These are phyloP conservation scores for Diarsia dahlii DNA, from an alignment of 2,888 invertebrate species.

Conservation along the genomic window DNA sequence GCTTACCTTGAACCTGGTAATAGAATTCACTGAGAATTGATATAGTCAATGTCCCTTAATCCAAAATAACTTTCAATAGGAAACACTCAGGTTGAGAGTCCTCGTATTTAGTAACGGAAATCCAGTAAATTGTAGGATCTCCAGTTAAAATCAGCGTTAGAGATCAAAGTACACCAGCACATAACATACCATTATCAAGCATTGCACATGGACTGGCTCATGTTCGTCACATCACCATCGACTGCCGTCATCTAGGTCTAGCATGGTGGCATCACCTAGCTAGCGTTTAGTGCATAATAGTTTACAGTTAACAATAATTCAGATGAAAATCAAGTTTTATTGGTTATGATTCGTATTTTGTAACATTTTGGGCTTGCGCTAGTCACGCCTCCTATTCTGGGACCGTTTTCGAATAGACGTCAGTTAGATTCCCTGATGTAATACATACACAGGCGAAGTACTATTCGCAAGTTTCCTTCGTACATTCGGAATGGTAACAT, in stretches of 20 bases:
- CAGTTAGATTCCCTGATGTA: constrained; percentile 41
- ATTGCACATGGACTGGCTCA: constrained; percentile 89
- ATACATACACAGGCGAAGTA: constrained; percentile 28
- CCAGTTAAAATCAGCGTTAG: constrained; percentile 65
- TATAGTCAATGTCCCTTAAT: constrained; percentile 52
- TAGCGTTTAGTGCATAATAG: constrained; percentile 85
- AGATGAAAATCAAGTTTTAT: constrained; percentile 66
- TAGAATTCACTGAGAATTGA: constrained; percentile 56
- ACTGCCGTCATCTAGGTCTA: constrained; percentile 87
- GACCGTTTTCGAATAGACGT: constrained; percentile 81
- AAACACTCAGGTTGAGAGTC: constrained; percentile 55
- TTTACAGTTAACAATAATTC: constrained; percentile 71
- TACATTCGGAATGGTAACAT: constrained; percentile 84
- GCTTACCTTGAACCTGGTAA: constrained; percentile 66
- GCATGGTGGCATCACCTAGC: constrained; percentile 89
- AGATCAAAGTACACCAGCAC: constrained; percentile 83
- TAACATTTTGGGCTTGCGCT: constrained; percentile 79
- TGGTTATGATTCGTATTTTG: constrained; percentile 75
- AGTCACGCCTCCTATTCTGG: constrained; percentile 83
- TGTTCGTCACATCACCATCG: constrained; percentile 83
- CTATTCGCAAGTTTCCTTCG: constrained; percentile 39
- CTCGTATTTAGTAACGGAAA: constrained; percentile 56
- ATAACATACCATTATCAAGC: constrained; percentile 86
- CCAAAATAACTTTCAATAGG: constrained; percentile 66
- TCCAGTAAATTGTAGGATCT: constrained; percentile 59